These are phyloP conservation scores for Tadarida brasiliensis DNA, from an alignment of 2,797 vertebrate genomes.

Conservation along the genomic window DNA sequence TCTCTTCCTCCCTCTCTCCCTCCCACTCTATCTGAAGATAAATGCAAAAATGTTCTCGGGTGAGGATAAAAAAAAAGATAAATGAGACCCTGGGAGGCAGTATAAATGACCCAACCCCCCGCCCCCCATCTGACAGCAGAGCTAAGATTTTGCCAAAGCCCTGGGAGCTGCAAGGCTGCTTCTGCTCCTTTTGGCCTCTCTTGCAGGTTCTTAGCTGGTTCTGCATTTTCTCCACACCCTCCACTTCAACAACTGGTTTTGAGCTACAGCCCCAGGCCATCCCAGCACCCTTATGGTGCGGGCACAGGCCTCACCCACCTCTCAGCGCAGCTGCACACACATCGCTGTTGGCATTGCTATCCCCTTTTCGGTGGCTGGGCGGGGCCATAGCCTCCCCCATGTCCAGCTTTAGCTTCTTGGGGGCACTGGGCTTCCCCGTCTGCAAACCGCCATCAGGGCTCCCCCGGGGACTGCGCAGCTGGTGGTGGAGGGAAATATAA, in stretches of 20 bases:
- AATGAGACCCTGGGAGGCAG: not conserved
- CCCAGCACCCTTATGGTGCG: rapidly evolving
- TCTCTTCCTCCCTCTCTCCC: too few relatives aligned
- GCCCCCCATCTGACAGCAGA: not conserved
- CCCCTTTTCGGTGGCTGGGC: slow-evolving; percentile 89
- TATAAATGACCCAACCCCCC: not conserved
- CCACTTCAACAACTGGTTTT: not conserved
- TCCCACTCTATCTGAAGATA: too few relatives aligned
- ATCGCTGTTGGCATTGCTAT: slow-evolving; percentile 90
- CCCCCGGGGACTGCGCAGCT: slow-evolving; percentile 88
- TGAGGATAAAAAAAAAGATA: not conserved
- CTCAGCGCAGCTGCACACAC: slow-evolving; percentile 88
- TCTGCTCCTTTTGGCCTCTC: not conserved
- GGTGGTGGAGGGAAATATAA: not conserved
- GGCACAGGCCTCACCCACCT: slow-evolving; percentile 86
- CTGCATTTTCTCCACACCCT: not conserved
- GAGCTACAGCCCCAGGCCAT: not conserved
- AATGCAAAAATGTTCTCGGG: too few relatives aligned
- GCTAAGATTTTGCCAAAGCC: not conserved
- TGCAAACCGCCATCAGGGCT: slow-evolving; percentile 85
- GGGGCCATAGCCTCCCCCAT: slow-evolving; percentile 85
- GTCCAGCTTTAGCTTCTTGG: slow-evolving; percentile 89
- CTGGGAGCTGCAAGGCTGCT: rapidly evolving
- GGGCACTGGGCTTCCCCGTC: slow-evolving; percentile 82
- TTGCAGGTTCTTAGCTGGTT: not conserved